Conservation (phyloP, 1,140 invertebrate genomes). For the Calliphora vicina region DNA sequence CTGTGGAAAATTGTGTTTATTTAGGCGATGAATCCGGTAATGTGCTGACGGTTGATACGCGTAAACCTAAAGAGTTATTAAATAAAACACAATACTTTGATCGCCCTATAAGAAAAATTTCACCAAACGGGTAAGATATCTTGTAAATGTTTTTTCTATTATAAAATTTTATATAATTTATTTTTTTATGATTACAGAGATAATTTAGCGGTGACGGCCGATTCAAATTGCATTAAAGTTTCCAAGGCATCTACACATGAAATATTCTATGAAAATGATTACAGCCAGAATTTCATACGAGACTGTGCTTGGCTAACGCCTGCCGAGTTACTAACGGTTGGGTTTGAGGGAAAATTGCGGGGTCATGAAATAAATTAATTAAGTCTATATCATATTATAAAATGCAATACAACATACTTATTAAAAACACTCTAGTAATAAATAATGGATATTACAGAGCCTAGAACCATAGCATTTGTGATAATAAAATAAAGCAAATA, state of each 20-base stretch:
- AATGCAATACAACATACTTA: too few relatives aligned
- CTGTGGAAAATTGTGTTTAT: constrained; percentile 21
- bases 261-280: constrained; percentile 33
- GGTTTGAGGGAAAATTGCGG: constrained; percentile 40
- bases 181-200: constrained; percentile 22
- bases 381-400: background rate
- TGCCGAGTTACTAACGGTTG: constrained; percentile 24
- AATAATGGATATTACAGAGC: too few relatives aligned
- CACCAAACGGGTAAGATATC: constrained; percentile 35
- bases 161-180: background rate
- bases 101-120: constrained; percentile 38
- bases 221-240: constrained; percentile 37
- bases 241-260: background rate
- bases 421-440: too few relatives aligned
- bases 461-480: too few relatives aligned
- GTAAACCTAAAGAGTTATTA: constrained; percentile 35
- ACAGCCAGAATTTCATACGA: constrained; percentile 33
- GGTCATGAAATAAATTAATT: constrained; percentile 19
- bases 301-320: constrained; percentile 24
- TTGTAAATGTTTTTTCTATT: background rate
- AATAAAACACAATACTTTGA: constrained; percentile 25
- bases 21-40: constrained; percentile 39
- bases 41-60: constrained; percentile 36
- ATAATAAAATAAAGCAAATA: too few relatives aligned
- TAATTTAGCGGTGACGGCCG: constrained; percentile 26